phyloP scores from a whole-genome alignment of 2,113 vertebrate genomes.

The Artemisiospiza belli region DNA sequence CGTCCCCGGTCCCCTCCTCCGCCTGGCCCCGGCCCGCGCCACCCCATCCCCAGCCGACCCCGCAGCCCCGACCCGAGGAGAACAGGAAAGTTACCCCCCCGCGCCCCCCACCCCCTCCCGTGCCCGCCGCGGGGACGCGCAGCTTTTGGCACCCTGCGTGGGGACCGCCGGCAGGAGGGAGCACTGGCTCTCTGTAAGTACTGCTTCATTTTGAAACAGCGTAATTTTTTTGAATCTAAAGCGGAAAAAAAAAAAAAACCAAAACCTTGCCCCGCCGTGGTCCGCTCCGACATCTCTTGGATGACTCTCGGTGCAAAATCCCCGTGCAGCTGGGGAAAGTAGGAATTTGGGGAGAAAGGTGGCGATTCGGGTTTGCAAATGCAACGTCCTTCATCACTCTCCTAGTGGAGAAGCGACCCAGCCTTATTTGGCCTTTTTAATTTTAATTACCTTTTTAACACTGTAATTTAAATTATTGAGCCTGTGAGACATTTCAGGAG shows the following conservation, averaged over 20 bases:
- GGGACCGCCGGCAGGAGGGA: not conserved
- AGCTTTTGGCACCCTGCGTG: not conserved
- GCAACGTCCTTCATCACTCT: conserved; percentile 17
- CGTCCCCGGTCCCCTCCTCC: not conserved
- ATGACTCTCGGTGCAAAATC: not conserved
- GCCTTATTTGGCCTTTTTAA: not conserved
- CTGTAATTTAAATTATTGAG: conserved; percentile 18
- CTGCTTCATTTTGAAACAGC: not conserved
- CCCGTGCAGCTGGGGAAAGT: not conserved
- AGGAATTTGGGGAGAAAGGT: not conserved
- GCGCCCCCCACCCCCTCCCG: not conserved
- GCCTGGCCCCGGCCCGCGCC: not conserved
- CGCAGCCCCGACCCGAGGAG: not conserved
- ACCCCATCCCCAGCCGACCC: not conserved
- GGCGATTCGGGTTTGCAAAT: not conserved
- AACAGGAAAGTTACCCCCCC: not conserved
- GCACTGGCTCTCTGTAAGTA: not conserved
- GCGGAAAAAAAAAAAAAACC: too few relatives aligned
- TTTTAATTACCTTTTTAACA: conserved; percentile 52
- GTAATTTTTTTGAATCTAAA: not conserved
- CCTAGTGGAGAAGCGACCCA: not conserved
- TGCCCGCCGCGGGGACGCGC: not conserved
- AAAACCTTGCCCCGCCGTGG: not conserved
- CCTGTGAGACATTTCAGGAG: conserved; percentile 49
- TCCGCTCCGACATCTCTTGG: not conserved